These are phyloP conservation scores for Streblospio benedicti DNA, from an alignment of 1,140 invertebrate species.

Conservation along the genomic window DNA sequence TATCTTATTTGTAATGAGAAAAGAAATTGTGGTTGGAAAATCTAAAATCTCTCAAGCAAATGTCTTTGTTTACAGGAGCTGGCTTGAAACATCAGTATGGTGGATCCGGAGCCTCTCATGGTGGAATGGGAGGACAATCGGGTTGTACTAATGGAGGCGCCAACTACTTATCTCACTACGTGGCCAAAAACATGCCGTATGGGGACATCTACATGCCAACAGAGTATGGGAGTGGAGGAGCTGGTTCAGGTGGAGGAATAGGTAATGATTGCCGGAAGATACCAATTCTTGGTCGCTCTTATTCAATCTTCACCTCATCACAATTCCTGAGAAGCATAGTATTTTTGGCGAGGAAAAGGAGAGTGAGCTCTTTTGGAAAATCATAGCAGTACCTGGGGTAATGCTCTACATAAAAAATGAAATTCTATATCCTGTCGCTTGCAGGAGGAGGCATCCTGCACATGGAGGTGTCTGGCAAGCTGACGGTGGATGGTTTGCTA, in stretches of 20 bases:
- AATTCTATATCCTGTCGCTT: background rate
- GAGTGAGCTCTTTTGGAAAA: no score
- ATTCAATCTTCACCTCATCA: no score
- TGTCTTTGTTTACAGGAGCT: conserved; percentile 20
- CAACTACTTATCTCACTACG: conserved; percentile 25
- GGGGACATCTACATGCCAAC: conserved; percentile 25
- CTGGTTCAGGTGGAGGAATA: conserved; percentile 25
- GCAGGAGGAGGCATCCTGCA: conserved; percentile 29
- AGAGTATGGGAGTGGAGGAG: conserved; percentile 29
- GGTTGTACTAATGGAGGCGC: conserved; percentile 26
- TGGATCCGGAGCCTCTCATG: conserved; percentile 30
- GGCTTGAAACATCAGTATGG: conserved; percentile 25
- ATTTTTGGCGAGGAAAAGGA: no score
- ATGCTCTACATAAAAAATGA: no score
- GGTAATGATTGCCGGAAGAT: conserved; percentile 20
- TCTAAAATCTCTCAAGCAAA: no score
- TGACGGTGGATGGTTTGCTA: conserved; percentile 34
- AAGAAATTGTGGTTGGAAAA: no score
- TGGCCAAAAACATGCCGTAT: conserved; percentile 28
- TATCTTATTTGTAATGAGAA: no score
- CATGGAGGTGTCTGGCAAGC: conserved; percentile 24
- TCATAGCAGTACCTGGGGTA: no score
- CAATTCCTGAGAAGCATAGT: no score
- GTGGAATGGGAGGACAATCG: conserved; percentile 29
- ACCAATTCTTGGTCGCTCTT: background rate